These are phyloP conservation scores for Notolepis coatsorum DNA, from an alignment of 2,797 vertebrate genomes.

Conservation along the genomic window DNA sequence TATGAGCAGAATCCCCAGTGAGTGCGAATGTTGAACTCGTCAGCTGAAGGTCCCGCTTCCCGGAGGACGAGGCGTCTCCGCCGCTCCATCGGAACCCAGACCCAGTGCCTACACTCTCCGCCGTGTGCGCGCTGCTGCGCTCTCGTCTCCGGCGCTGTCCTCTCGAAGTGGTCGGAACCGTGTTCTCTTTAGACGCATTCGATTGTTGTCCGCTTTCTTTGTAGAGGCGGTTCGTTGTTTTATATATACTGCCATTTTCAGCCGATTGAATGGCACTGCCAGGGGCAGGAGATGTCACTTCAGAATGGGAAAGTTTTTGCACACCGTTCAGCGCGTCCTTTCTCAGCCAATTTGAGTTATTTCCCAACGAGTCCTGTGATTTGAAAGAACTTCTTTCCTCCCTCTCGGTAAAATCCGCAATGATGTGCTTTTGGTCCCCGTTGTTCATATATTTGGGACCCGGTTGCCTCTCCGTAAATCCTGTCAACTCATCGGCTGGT, in stretches of 20 bases:
- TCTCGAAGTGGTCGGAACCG: constrained; percentile 13
- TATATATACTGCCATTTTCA: constrained; percentile 8
- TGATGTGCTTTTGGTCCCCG: constrained; percentile 20
- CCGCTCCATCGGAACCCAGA: constrained; percentile 59
- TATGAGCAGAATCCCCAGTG: constrained; percentile 90
- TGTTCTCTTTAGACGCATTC: constrained; percentile 23
- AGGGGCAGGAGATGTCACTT: constrained; percentile 7
- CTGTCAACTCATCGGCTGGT: constrained; percentile 46
- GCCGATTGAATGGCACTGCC: not conserved
- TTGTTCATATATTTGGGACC: constrained; percentile 6
- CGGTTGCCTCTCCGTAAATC: constrained; percentile 48
- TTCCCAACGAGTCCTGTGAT: constrained; percentile 39
- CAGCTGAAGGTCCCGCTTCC: constrained; percentile 85
- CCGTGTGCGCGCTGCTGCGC: constrained; percentile 36
- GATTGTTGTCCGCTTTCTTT: constrained; percentile 17
- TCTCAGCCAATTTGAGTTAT: constrained; percentile 29
- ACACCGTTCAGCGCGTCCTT: constrained; percentile 22
- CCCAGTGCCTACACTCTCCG: constrained; percentile 68
- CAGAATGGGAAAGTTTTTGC: constrained; percentile 60
- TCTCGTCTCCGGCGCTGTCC: constrained; percentile 38
- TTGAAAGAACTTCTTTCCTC: constrained; percentile 64
- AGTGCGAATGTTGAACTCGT: constrained; percentile 89
- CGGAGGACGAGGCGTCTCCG: constrained; percentile 75
- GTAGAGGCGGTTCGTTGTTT: not conserved
- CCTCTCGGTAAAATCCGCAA: constrained; percentile 43